Base-by-base conservation (phyloP, 2,797 vertebrate species). In the Mycteria americana region DNA sequence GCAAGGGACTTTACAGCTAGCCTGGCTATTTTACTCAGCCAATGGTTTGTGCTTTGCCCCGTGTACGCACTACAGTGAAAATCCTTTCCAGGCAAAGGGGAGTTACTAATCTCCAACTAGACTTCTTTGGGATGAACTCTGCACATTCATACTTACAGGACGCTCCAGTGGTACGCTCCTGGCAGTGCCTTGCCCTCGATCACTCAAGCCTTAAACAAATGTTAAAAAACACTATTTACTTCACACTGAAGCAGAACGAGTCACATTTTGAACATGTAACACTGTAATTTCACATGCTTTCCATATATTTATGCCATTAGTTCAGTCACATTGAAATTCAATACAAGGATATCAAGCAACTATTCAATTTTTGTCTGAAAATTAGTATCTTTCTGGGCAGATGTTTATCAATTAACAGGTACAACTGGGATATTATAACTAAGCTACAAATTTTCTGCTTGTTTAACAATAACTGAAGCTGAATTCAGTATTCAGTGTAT, bases 361-460 rank as follows among this genome's bases (percentile, higher is more conserved):
- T 56, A 13, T 9, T 13, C 21, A 83, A 70, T 91, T 89, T 85
- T 73, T 80, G 4, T 57, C 48, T 80, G 60, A 91, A 95, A 91
- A 88, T 48, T 23, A 18, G 18, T 53, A 67, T 35, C 10, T 77
- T 91, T 73, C 72, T 85, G 9, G 22, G 6, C 64, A 91, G 75
- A 62, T 85, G n/a, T 78, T 89, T 94, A 91, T 74, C 62, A 92
- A 51, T 92, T 88, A 85, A 82, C 45, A 74, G n/a, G 37, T 56
- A 68, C 48, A 89, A 57, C n/a, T 39, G 76, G 56, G 68, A 85
- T 89, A 62, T 77, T 80, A 50, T 37, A 89, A 64, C 17, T 46
- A 89, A 94, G 37, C 28, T 89, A 53, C 18, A 30, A 1, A 68
- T 91, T 94, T 93, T 93, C 75, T 85, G 59, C 56, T 82, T 79